Evolutionary conservation across 1,140 invertebrate genomes (phyloP).

Genomic region (Apis cerana): DNA sequence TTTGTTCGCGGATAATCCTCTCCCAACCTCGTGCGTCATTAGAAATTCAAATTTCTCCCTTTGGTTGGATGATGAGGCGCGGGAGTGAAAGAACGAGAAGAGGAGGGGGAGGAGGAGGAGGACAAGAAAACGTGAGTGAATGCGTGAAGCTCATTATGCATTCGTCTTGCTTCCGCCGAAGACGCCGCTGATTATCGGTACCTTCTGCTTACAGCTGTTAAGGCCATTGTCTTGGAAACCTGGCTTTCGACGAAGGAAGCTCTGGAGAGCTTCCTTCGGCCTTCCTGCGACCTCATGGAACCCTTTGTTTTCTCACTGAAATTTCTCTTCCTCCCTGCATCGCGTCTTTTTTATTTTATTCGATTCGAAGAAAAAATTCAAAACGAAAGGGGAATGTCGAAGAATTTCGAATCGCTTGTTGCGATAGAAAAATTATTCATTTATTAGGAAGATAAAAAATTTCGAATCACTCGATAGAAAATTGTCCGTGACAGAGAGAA

Average conservation of each 20-base stretch:
- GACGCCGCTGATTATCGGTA: constrained; percentile 52
- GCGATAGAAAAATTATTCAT: too few species aligned
- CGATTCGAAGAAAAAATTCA: too few species aligned
- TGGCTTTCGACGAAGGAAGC: constrained; percentile 1
- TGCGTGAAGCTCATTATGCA: constrained; percentile 56
- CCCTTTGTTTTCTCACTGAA: constrained; percentile 1
- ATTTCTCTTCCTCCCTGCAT: background rate
- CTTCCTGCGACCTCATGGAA: background rate
- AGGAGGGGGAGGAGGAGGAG: background rate
- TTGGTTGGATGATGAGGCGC: constrained; percentile 10
- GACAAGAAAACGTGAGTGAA: constrained; percentile 62
- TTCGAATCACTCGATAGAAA: too few species aligned
- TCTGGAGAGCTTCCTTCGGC: constrained; percentile 1
- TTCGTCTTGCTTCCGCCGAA: constrained; percentile 54
- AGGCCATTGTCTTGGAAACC: constrained; percentile 39
- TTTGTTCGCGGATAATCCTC: constrained; percentile 31
- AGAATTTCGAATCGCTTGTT: too few species aligned
- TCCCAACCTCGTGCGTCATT: constrained; percentile 44
- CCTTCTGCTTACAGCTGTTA: constrained; percentile 53
- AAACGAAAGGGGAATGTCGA: too few species aligned
- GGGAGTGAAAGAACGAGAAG: background rate
- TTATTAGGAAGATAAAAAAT: too few species aligned
- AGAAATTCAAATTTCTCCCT: constrained; percentile 60
- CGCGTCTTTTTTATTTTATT: too few species aligned
- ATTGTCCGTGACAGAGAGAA: too few species aligned